Evolutionary conservation across 2,113 vertebrate genomes (phyloP), one percentile per base, ranked within the genome.

Genomic region (Steatornis caripensis): DNA sequence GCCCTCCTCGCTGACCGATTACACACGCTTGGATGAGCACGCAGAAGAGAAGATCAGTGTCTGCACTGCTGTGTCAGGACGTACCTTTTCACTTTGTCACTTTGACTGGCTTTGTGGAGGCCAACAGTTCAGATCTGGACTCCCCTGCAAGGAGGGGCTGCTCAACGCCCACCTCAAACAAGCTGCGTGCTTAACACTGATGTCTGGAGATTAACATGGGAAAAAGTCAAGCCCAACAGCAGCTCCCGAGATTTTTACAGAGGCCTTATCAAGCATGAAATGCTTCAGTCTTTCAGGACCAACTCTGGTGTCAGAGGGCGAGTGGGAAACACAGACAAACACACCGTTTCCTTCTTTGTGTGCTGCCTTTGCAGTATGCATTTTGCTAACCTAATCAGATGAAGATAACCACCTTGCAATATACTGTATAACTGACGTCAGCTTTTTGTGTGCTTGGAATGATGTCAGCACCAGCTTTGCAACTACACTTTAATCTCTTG

Each of bases 371-470:
- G 34, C 87, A 75, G 39, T 13, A 29, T 4, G 24, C 6, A 0
- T 69, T 94, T 92, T 62, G 57, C 85, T 76, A 93, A 80, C 70
- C 92, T 97, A 95, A 96, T 96, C 95, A 95, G 90, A 94, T 92
- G 90, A 53, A 96, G 95, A 96, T 94, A 96, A 97, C 93, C 94
- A 96, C 88, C 93, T 96, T 95, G 95, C 90, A 53, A 79, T 39
- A 65, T 12, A 61, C 46, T 39, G 64, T 43, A 57, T n/a, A 74
- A 77, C 91, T 86, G 79, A 96, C 53, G 61, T 84, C 93, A 96
- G 92, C 83, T 96, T 96, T 93, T 89, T 95, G 90, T 86, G 69
- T 49, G 57, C 69, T 95, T 79, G 86, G 53, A 92, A 89, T 95
- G 86, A 93, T 93, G 88, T 95, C 95, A 97, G 84, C 84, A 84